These are phyloP conservation scores for Venusia cambrica DNA, from an alignment of 2,888 invertebrate genomes.

Conservation along the genomic window DNA sequence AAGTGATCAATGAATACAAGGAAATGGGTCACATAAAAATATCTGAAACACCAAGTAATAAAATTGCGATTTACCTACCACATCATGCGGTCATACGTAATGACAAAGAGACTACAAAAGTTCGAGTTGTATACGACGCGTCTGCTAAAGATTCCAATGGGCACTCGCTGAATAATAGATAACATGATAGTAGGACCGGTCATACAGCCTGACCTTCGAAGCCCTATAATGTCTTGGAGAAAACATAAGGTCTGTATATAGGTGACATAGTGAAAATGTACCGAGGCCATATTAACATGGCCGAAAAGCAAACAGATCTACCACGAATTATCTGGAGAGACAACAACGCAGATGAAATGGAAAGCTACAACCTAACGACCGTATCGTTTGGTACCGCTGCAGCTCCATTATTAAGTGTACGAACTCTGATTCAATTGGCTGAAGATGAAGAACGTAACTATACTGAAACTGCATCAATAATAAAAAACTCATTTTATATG, in stretches of 20 bases:
- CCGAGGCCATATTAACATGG: constrained; percentile 28
- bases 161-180: constrained; percentile 29
- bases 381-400: constrained; percentile 28
- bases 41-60: neutral
- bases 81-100: constrained; percentile 27
- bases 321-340: constrained; percentile 17
- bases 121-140: constrained; percentile 6
- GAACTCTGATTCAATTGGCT: too few species aligned
- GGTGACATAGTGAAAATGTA: constrained; percentile 35
- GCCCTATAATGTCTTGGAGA: constrained; percentile 23
- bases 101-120: constrained; percentile 24
- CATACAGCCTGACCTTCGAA: constrained; percentile 26
- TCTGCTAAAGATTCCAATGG: constrained; percentile 17
- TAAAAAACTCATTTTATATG: too few species aligned
- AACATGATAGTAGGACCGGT: constrained; percentile 28
- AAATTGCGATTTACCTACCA: constrained; percentile 16
- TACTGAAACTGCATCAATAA: too few species aligned
- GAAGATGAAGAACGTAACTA: too few species aligned
- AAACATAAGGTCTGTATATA: constrained; percentile 82
- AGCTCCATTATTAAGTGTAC: constrained; percentile 22
- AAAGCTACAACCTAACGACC: constrained; percentile 19
- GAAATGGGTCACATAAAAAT: constrained; percentile 5
- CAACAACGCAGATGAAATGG: constrained; percentile 8
- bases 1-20: too few species aligned
- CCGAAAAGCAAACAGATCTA: constrained; percentile 13